Base-by-base conservation (phyloP, 1,140 invertebrate genomes). In the Pteromalus puparum region DNA sequence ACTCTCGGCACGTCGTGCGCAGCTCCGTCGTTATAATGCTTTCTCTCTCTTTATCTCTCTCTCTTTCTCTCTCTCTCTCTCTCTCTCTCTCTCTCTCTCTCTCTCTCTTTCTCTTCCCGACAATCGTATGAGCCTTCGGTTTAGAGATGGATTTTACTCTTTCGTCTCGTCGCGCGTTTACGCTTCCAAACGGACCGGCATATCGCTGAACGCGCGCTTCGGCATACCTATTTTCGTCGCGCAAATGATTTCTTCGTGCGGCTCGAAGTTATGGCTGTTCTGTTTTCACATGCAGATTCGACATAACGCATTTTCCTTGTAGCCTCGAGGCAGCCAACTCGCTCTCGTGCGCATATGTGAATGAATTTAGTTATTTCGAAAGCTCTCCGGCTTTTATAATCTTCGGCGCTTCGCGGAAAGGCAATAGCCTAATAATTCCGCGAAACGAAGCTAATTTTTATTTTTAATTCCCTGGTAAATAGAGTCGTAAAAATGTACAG, bases 201-300 rank as follows among this genome's bases (percentile, higher is more conserved):
- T 72, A 81, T 81, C 28, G 80, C 46, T n/a, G 53, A 61, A 70
- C 34, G 21, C 13, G 15, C 18, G 34, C 38, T 78, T 34, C 38
- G n/a, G 30, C 30, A 34, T 53, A 38, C 74, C 82, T 83, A 83
- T 83, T 83, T 83, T 83, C 75, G 82, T 83, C 75, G 61, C 26
- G 65, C 73, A 38, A 77, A 77, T 83, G 42, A 78, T 83, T 77
- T 68, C 65, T 72, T 53, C 61, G 34, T 61, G 28, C n/a, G n/a
- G 70, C 53, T 75, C 72, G 53, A 82, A 75, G 81, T 82, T 82
- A 82, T 76, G 73, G 73, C 73, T 26, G 81, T 76, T 82, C 73
- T 46, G 81, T 76, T 77, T 77, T 77, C 81, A 77, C 38, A 68
- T 70, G 74, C 34, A 30, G 38, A 77, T 83, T 77, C 75, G 82